A percentile compares a stretch with the other conserved stretches of the same genome.
phyloP scores from a whole-genome alignment of 2,797 vertebrate species.

The Sibirionetta formosa region DNA sequence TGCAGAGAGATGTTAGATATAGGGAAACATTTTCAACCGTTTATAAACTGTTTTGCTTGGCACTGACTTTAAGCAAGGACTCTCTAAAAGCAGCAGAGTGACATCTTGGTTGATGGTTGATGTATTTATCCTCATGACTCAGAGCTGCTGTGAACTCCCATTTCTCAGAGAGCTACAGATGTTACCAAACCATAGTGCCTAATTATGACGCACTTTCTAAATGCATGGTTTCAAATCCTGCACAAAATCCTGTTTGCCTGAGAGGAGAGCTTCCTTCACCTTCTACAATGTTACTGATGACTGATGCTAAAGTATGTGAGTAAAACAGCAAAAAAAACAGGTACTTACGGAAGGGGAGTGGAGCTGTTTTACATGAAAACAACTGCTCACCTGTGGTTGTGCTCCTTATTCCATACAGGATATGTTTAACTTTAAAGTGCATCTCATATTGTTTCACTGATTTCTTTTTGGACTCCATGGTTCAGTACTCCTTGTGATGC shows the following conservation, averaged over 20 bases:
- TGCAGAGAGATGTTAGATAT: not conserved
- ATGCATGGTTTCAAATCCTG: not conserved
- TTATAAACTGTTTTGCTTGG: not conserved
- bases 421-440: not conserved
- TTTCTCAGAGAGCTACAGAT: not conserved
- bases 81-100: not conserved
- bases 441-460: not conserved
- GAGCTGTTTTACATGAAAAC: not conserved
- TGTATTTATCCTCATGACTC: not conserved
- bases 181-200: rapidly evolving
- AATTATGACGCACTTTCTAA: not conserved
- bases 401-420: not conserved
- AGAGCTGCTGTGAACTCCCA: not conserved
- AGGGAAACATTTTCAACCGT: not conserved
- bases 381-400: not conserved
- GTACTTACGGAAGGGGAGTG: rapidly evolving
- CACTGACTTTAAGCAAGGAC: not conserved
- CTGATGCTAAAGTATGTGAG: rapidly evolving
- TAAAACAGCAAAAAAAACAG: not conserved
- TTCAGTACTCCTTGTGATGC: not conserved
- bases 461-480: not conserved
- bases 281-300: rapidly evolving
- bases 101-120: not conserved
- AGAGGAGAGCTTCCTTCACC: not conserved
- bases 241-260: not conserved